These are phyloP conservation scores for Gerris buenoi DNA, from an alignment of 1,140 invertebrate genomes.

Conservation along the genomic window DNA sequence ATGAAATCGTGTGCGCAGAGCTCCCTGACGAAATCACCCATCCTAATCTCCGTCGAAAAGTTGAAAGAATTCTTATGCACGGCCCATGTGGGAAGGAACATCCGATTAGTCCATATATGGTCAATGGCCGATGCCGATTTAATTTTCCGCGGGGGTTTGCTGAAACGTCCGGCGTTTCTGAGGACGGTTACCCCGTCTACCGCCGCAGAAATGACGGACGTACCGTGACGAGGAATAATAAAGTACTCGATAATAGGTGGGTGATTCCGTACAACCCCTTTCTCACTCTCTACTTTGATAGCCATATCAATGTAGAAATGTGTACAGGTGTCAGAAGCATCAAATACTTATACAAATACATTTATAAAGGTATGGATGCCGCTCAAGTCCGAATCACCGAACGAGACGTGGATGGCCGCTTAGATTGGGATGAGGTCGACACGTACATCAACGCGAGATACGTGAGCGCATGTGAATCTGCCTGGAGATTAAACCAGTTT, in stretches of 20 bases:
- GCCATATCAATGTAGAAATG: conserved; percentile 29
- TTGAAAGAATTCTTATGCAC: conserved; percentile 35
- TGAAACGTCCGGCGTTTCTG: conserved; percentile 26
- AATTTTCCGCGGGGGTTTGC: conserved; percentile 26
- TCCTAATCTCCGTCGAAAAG: conserved; percentile 29
- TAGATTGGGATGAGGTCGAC: too few species aligned
- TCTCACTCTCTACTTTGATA: conserved; percentile 24
- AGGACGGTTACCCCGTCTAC: conserved; percentile 29
- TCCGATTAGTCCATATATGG: conserved; percentile 34
- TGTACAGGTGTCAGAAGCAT: conserved; percentile 28
- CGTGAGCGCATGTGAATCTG: too few species aligned
- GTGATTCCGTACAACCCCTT: conserved; percentile 30
- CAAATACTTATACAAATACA: background rate
- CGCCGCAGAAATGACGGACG: conserved; percentile 20
- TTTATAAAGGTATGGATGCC: background rate
- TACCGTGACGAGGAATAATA: conserved; percentile 15
- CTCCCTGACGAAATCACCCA: conserved; percentile 34
- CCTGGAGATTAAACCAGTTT: too few species aligned
- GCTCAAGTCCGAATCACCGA: too few species aligned
- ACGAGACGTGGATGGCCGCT: too few species aligned
- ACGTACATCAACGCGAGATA: too few species aligned
- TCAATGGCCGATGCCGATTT: conserved; percentile 32
- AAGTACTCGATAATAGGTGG: conserved; percentile 28
- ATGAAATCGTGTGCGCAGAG: conserved; percentile 37
- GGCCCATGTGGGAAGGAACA: conserved; percentile 36